Conservation (phyloP, 2,113 vertebrate species). For the Nesospiza acunhae region DNA sequence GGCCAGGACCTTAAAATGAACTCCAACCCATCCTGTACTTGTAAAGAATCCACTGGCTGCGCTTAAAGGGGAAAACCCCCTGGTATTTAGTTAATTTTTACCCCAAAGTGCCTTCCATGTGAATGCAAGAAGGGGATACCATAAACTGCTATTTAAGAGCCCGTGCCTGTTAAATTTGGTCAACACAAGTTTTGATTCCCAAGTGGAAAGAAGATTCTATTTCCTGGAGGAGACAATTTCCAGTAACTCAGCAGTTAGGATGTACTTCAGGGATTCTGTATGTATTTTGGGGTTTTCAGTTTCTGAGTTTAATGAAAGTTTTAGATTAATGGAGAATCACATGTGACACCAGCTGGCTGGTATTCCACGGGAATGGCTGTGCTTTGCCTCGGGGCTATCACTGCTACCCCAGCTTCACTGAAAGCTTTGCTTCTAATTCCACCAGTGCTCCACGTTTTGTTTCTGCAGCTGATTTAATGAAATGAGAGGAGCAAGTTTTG, state of each 20-base stretch:
- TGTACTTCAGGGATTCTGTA: not conserved
- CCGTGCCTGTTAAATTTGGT: not conserved
- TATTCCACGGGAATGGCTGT: not conserved
- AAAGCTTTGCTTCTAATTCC: not conserved
- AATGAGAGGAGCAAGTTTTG: not conserved
- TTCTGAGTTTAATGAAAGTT: not conserved
- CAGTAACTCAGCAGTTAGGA: not conserved
- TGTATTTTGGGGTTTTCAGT: not conserved
- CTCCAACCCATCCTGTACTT: not conserved
- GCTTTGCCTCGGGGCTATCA: not conserved
- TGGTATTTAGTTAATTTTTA: not conserved
- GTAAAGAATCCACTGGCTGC: not conserved
- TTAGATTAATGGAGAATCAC: not conserved
- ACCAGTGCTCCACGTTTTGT: not conserved
- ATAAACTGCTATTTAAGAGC: not conserved
- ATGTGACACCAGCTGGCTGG: not conserved
- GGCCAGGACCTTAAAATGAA: not conserved
- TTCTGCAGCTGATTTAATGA: not conserved
- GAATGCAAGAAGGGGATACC: not conserved
- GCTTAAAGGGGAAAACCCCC: not conserved
- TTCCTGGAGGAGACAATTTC: not conserved
- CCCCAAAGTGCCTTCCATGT: accelerated
- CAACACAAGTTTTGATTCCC: not conserved
- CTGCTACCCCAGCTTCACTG: not conserved
- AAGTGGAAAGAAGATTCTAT: not conserved